Evolutionary conservation across 2,888 invertebrate species (phyloP), one percentile per base, ranked within the genome.

Genomic region (Ophion slaviceki): DNA sequence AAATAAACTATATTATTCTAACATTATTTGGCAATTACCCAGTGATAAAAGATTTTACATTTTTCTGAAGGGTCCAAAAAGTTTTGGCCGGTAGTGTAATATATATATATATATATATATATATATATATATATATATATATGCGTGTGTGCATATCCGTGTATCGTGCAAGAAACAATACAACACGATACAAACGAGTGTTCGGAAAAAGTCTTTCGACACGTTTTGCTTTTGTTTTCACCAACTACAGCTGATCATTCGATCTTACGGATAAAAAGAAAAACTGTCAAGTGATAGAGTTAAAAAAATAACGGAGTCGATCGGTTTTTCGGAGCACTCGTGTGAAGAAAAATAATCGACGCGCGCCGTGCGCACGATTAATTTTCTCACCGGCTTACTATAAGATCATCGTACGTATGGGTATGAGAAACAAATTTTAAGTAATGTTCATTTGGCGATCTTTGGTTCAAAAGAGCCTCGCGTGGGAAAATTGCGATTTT

Each of bases 381-480:
- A 57, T 75, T 76, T 59, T 78, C 76, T 77, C 80, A 76, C 17
- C 28, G 57, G 80, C 72, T 76, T 75, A 74, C 66, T 71, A 71
- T 45, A 70, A 72, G 77, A 61, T 74, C 28, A 28, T 28, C 61
- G 83, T 57, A 59, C 14, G 76, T 5, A 57, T 59, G 66, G 66
- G 59, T 66, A 77, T 66, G 80, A 82, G 76, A 67, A 61, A 24
- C 20, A 76, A 78, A 77, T 72, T 53, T 81, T 74, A 77, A 74
- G 78, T 36, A 81, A 70, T 70, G 78, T 78, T 85, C 64, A 59
- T 85, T 85, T 79, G 66, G 59, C 71, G 67, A 66, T 75, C 57
- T 86, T 74, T 75, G 24, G 67, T 85, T 82, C 53, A 79, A 79
- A 80, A 84, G 85, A 84, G 86, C 87, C 85, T 75, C 82, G 79